Evolutionary conservation across 2,888 invertebrate species (phyloP).

Genomic region (Conus canariensis): DNA sequence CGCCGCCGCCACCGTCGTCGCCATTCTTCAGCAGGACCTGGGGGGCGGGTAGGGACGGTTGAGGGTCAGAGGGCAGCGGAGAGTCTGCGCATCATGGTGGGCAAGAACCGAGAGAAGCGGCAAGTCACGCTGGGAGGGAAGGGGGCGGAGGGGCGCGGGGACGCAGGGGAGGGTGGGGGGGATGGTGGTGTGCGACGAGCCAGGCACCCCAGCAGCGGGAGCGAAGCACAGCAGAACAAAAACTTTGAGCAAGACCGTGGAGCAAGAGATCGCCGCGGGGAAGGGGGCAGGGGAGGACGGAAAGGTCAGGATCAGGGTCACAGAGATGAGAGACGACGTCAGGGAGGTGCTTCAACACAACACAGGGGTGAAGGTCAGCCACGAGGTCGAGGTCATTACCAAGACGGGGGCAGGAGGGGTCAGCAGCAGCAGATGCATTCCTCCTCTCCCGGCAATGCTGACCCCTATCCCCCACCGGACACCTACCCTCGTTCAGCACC

Average conservation of each 20-base stretch:
- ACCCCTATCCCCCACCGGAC: neutral
- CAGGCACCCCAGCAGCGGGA: constrained; percentile 43
- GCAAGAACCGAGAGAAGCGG: constrained; percentile 42
- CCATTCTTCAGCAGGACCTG: constrained; percentile 54
- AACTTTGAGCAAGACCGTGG: constrained; percentile 45
- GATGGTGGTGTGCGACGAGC: constrained; percentile 29
- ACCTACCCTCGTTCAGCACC: constrained; percentile 7
- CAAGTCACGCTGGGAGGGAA: constrained; percentile 49
- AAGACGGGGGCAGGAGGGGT: constrained; percentile 30
- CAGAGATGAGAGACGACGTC: constrained; percentile 32
- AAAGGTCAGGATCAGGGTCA: constrained; percentile 46
- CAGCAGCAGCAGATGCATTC: neutral
- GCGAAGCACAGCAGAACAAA: constrained; percentile 34
- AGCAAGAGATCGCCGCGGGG: constrained; percentile 40
- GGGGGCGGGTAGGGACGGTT: constrained; percentile 36
- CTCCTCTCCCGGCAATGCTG: neutral
- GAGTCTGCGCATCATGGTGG: constrained; percentile 45
- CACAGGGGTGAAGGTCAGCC: neutral
- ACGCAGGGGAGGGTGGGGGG: neutral
- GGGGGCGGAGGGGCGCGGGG: constrained; percentile 42
- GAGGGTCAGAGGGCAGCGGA: constrained; percentile 42
- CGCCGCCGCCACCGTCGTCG: constrained; percentile 48
- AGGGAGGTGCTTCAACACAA: neutral
- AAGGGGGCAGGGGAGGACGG: constrained; percentile 37
- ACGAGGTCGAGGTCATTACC: constrained; percentile 29